phyloP scores from a whole-genome alignment of 2,113 vertebrate genomes.

The Phalacrocorax brasilianus region DNA sequence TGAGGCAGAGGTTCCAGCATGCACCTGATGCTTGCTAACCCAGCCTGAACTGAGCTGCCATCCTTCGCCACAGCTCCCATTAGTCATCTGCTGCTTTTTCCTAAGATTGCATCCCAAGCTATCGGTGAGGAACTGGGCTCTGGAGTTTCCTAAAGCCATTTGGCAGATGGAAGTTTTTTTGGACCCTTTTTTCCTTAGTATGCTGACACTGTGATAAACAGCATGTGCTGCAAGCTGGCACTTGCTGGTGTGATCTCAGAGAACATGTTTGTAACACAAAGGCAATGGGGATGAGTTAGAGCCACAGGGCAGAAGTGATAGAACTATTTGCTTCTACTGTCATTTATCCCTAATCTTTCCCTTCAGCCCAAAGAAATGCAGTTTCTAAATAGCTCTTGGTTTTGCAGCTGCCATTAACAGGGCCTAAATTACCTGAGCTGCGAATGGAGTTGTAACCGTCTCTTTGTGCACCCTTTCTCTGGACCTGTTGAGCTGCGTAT shows the following conservation, averaged over 20 bases:
- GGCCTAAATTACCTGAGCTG: background rate
- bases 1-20: background rate
- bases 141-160: background rate
- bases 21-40: background rate
- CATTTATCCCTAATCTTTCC: conserved; percentile 13
- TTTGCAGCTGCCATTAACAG: background rate
- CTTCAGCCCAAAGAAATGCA: background rate
- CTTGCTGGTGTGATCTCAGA: background rate
- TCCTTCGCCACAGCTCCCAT: background rate
- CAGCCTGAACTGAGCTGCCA: background rate
- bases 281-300: background rate
- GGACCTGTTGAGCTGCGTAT: background rate
- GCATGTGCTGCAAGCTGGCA: background rate
- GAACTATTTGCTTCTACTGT: background rate
- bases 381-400: background rate
- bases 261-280: background rate
- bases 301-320: background rate
- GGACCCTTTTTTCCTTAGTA: background rate
- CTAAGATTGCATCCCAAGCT: background rate
- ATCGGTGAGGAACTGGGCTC: background rate
- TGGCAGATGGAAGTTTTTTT: conserved; percentile 9
- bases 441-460: background rate
- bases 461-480: background rate
- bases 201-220: background rate
- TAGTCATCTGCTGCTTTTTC: conserved; percentile 20